A percentile compares a stretch with the other conserved stretches of the same genome.
phyloP scores from a whole-genome alignment of 2,797 vertebrate genomes.

The Sebastes reedi region DNA sequence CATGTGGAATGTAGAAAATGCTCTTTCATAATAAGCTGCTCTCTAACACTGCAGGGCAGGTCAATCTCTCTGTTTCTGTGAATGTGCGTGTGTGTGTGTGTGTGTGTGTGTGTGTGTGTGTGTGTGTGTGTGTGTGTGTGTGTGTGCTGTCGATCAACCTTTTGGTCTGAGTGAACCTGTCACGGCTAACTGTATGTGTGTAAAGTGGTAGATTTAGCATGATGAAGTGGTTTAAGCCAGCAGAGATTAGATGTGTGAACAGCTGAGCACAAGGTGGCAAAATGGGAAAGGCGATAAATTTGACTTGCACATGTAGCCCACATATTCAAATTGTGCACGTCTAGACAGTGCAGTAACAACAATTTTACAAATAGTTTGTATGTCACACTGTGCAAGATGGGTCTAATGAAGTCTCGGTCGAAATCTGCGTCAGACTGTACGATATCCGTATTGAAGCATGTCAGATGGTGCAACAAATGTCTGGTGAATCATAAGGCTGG shows the following conservation, averaged over 20 bases:
- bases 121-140: slow-evolving; percentile 4
- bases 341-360: neutral
- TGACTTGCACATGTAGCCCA: neutral
- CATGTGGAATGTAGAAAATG: slow-evolving; percentile 87
- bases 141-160: slow-evolving; percentile 7
- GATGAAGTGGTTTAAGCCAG: slow-evolving; percentile 52
- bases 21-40: slow-evolving; percentile 80
- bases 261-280: slow-evolving; percentile 36
- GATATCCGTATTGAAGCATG: neutral
- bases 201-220: slow-evolving; percentile 44
- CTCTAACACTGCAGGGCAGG: slow-evolving; percentile 56
- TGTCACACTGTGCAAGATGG: neutral
- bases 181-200: slow-evolving; percentile 4
- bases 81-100: neutral
- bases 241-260: slow-evolving; percentile 59
- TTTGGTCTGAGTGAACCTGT: slow-evolving; percentile 20
- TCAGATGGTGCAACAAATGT: neutral
- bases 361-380: neutral
- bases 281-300: slow-evolving; percentile 1
- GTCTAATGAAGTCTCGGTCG: neutral
- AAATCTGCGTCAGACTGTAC: neutral
- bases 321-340: neutral
- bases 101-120: neutral
- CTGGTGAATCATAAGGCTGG: neutral
- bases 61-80: slow-evolving; percentile 36